A percentile compares a stretch with the other conserved stretches of the same genome.
phyloP scores from a whole-genome alignment of 2,888 invertebrate species.

The Bruchidius siliquastri region DNA sequence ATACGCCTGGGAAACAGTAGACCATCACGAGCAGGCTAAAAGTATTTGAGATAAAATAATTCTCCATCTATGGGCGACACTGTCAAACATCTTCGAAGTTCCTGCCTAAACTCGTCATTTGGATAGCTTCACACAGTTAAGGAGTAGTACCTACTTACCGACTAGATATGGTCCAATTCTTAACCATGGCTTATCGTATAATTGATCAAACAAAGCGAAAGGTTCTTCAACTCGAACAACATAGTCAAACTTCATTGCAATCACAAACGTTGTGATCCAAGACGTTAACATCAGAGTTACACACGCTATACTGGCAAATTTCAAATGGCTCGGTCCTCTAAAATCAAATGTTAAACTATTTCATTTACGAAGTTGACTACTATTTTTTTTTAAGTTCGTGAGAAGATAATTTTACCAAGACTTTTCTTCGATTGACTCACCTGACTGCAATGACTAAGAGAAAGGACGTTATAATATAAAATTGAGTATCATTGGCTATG shows the following conservation, averaged over 20 bases:
- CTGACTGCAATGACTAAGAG: slow-evolving; percentile 63
- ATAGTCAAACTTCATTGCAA: slow-evolving; percentile 71
- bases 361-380: no score
- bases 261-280: slow-evolving; percentile 70
- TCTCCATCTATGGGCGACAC: no score
- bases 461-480: slow-evolving; percentile 65
- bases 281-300: slow-evolving; percentile 62
- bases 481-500: slow-evolving; percentile 76
- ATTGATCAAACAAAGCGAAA: slow-evolving; percentile 75
- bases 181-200: slow-evolving; percentile 83
- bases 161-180: slow-evolving; percentile 76
- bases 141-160: no score
- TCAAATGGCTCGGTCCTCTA: slow-evolving; percentile 55
- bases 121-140: no score
- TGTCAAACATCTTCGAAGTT: no score
- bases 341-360: slow-evolving; percentile 18
- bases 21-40: no score
- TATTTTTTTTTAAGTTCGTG: no score
- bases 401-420: no score
- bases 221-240: slow-evolving; percentile 72
- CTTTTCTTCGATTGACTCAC: no score
- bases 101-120: no score
- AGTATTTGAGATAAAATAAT: no score
- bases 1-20: no score
- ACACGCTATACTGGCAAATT: slow-evolving; percentile 57